Base-by-base conservation (phyloP, 2,797 vertebrate genomes). In the Phylloscopus collybita region DNA sequence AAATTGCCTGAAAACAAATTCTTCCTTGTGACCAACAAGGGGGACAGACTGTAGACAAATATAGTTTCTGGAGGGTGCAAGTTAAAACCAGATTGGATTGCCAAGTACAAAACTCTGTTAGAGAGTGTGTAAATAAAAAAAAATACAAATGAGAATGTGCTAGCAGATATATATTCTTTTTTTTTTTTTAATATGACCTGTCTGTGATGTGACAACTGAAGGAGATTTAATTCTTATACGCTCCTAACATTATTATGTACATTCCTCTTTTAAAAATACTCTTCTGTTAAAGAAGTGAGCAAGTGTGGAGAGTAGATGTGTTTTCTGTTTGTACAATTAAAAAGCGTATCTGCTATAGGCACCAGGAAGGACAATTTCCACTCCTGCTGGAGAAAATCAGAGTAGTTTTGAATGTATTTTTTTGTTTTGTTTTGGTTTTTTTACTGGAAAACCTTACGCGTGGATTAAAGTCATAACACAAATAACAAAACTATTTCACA, bases 1-100 rank as follows among this genome's bases (percentile, higher is more conserved):
- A 94, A 92, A 90, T 81, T 93, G 53, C 56, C 60, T 67, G 83
- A 85, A 95, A 86, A 95, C 4, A 70, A 88, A 40, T 81, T 93
- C 62, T 94, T 95, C 71, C 76, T 34, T 90, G 53, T 90, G 76
- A 88, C 21, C 50, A 82, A 32, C n/a, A 65, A 87, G 53, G 56
- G 2, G 20, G 42, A 66, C 47, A 78, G 78, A 49, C 40, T 59
- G 32, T 30, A 73, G 60, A 69, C 71, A 87, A 84, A 93, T 88
- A 82, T 15, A 88, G 45, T 92, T 93, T 93, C 78, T 82, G 40
- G 9, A 84, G 25, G 23, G 34, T 78, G 42, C 64, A 82, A 90
- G 50, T 57, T 92, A 95, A 85, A 92, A 62, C 61, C 69, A 29
- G 38, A 45, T 85, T 16, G 0, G 4, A 62, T 82, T 89, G 53